Evolutionary conservation across 2,113 vertebrate genomes (phyloP), one percentile per base, ranked within the genome.

Genomic region (Odontesthes bonariensis): DNA sequence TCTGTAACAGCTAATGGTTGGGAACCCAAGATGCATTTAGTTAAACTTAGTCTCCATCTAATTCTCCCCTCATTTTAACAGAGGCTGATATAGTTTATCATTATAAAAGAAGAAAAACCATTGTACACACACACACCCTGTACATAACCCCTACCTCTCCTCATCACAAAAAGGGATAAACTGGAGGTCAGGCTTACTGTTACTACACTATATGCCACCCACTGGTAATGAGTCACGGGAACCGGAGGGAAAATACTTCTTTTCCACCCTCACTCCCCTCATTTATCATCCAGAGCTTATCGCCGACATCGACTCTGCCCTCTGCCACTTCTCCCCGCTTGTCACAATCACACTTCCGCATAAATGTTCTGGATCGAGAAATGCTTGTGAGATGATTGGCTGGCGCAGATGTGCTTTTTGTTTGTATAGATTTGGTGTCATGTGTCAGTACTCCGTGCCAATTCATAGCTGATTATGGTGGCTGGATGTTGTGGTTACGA

Each of bases 201-300:
- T 54, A 63, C 65, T 56, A 69, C 47, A 33, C 44, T 19, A 19
- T 13, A 12, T 52, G 56, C 79, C 75, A 53, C 78, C 65, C 51
- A 38, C 60, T 47, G 44, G 7, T 83, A 55, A 73, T 73, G 46
- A 63, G 62, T 65, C 82, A 69, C 19, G 64, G 55, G 23, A 79
- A 76, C 52, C 42, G 40, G 52, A 63, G 78, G 67, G 76, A 68
- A 81, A 77, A 83, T 71, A 72, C 64, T 75, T 4, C 14, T 66
- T 55, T 68, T 53, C 63, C 20, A 71, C 57, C 13, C 42, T 74
- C 27, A 22, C 12, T 33, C 51, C 61, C 3, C 3, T 73, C 27
- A 0, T 90, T 73, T 69, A 83, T 85, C 65, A 82, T 60, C 66
- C 33, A 14, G 46, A 53, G 17, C 52, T 72, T 60, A 73, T 86